These are phyloP conservation scores for Himalopsyche tibetana DNA, from an alignment of 2,888 invertebrate genomes.

Conservation along the genomic window DNA sequence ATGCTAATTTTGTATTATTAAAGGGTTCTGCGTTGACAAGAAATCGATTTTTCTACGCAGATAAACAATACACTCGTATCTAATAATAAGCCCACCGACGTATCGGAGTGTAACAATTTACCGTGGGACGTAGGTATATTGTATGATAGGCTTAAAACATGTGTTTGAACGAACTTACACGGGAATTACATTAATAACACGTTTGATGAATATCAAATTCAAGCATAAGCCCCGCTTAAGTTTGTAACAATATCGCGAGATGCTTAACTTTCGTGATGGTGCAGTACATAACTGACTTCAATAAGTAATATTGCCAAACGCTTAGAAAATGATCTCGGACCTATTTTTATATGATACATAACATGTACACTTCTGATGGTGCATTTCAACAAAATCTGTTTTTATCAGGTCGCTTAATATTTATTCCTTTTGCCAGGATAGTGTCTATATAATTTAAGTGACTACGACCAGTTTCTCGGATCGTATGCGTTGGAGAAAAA, in stretches of 20 bases:
- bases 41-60: conserved; percentile 54
- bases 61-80: conserved; percentile 25
- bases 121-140: background rate
- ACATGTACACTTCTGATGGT: too few relatives aligned
- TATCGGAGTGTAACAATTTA: background rate
- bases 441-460: too few relatives aligned
- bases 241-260: background rate
- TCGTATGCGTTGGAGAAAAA: too few relatives aligned
- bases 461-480: too few relatives aligned
- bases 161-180: background rate
- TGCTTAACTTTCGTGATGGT: too few relatives aligned
- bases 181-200: background rate
- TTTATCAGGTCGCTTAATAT: too few relatives aligned
- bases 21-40: conserved; percentile 41
- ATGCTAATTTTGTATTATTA: conserved; percentile 47
- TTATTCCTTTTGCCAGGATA: too few relatives aligned
- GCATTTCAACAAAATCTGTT: too few relatives aligned
- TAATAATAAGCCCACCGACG: background rate
- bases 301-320: too few relatives aligned
- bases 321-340: too few relatives aligned
- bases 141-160: background rate
- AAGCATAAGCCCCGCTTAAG: background rate
- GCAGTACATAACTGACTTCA: too few relatives aligned
- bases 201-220: conserved; percentile 12
- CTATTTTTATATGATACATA: too few relatives aligned